Conservation (phyloP, 2,888 invertebrate genomes). For the Autographa gamma region DNA sequence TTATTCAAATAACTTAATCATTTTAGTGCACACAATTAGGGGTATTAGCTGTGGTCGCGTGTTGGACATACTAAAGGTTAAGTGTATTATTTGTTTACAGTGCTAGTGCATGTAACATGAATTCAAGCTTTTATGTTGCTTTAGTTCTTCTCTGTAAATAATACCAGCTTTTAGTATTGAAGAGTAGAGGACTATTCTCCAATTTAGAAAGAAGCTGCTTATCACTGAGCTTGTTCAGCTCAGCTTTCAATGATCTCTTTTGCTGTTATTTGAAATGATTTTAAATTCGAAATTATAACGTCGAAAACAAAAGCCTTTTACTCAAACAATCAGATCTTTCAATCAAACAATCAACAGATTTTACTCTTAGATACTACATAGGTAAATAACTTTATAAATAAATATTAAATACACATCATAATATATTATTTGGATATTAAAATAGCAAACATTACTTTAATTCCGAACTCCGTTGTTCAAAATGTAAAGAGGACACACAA, state of each 20-base stretch:
- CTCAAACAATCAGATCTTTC: too few relatives aligned
- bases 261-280: too few relatives aligned
- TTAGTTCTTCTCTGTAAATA: not conserved
- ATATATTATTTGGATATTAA: not conserved
- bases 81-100: constrained; percentile 32
- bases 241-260: too few relatives aligned
- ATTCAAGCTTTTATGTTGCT: constrained; percentile 1
- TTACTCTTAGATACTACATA: too few relatives aligned
- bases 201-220: not conserved
- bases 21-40: constrained; percentile 7
- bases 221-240: too few relatives aligned
- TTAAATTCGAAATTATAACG: too few relatives aligned
- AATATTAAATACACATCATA: too few relatives aligned
- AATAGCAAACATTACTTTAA: not conserved
- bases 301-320: too few relatives aligned
- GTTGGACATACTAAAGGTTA: constrained; percentile 9
- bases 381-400: too few relatives aligned
- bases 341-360: too few relatives aligned
- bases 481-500: not conserved
- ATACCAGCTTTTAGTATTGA: too few relatives aligned
- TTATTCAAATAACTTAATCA: not conserved
- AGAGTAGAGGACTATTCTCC: not conserved
- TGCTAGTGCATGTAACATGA: constrained; percentile 32
- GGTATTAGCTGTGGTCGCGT: constrained; percentile 20
- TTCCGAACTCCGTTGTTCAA: not conserved